These are phyloP conservation scores for Branchipolynoe longqiensis DNA, from an alignment of 2,888 invertebrate genomes.

Conservation along the genomic window DNA sequence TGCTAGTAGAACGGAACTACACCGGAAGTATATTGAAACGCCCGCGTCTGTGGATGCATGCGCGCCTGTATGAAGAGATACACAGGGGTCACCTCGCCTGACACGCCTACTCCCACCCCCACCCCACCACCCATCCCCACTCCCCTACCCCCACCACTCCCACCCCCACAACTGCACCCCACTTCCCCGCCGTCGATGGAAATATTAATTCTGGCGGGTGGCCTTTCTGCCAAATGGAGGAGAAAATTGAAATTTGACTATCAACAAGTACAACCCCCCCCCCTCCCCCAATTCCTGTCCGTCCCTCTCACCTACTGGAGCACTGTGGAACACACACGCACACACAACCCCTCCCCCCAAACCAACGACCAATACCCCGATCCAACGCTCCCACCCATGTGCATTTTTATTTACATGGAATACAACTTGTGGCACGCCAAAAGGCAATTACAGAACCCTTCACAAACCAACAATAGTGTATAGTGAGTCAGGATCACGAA, in stretches of 20 bases:
- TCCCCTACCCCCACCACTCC: not conserved
- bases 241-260: constrained; percentile 47
- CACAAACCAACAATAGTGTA: too few relatives aligned
- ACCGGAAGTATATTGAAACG: constrained; percentile 28
- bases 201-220: constrained; percentile 30
- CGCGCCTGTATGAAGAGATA: constrained; percentile 13
- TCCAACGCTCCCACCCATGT: too few relatives aligned
- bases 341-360: too few relatives aligned
- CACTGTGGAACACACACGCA: too few relatives aligned
- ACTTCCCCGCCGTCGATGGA: not conserved
- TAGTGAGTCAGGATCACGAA: too few relatives aligned
- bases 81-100: not conserved
- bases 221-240: constrained; percentile 42
- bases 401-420: too few relatives aligned
- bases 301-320: too few relatives aligned
- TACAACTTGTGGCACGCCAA: not conserved
- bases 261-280: constrained; percentile 25
- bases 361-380: too few relatives aligned
- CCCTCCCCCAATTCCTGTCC: too few relatives aligned
- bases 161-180: not conserved
- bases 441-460: too few relatives aligned
- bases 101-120: not conserved
- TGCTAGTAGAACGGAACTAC: too few relatives aligned
- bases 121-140: not conserved
- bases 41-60: not conserved